Evolutionary conservation across 1,140 invertebrate species (phyloP), one percentile per base, ranked within the genome.

Genomic region (Drosophila takahashii): DNA sequence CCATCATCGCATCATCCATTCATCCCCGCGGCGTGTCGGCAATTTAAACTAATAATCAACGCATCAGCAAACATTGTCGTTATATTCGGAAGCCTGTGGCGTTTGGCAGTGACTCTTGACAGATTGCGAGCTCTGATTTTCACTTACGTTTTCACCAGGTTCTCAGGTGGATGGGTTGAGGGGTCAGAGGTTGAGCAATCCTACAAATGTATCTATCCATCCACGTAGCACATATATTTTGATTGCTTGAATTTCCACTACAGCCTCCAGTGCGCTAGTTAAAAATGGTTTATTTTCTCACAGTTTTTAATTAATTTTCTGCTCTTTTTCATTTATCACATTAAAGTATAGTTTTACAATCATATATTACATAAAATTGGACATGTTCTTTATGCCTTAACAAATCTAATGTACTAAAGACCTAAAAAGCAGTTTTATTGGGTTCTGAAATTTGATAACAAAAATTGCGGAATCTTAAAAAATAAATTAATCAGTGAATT

Each of bases 1-100:
- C 62, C 50, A 70, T 41, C 64, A 1, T 8, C 29, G 9, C 29
- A 32, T 15, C 62, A 48, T 48, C 44, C 16, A 32, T 51, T 65
- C 60, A 65, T 45, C 79, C 78, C 69, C 56, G 51, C 65, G 57
- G 73, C 77, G 65, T 39, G 69, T 72, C 81, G 72, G 72, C 77
- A 86, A 84, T 91, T 91, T 91, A 91, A 91, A 84, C 90, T 90
- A 91, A 91, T 91, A 91, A 91, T 91, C 77, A 87, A 87, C 90
- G 90, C 90, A 91, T 91, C 90, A 90, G 81, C 71, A 87, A 87
- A 91, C 90, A 90, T 85, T 87, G 84, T 87, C 84, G 84, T 87
- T 89, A 87, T 80, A 89, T 87, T 89, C 83, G 89, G 64, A 50
- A 39, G 66, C 81, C 76, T 71, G 59, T 65, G 79, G 57, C 65